These are phyloP conservation scores for Platalea minor DNA, from an alignment of 2,797 vertebrate species.

Conservation along the genomic window DNA sequence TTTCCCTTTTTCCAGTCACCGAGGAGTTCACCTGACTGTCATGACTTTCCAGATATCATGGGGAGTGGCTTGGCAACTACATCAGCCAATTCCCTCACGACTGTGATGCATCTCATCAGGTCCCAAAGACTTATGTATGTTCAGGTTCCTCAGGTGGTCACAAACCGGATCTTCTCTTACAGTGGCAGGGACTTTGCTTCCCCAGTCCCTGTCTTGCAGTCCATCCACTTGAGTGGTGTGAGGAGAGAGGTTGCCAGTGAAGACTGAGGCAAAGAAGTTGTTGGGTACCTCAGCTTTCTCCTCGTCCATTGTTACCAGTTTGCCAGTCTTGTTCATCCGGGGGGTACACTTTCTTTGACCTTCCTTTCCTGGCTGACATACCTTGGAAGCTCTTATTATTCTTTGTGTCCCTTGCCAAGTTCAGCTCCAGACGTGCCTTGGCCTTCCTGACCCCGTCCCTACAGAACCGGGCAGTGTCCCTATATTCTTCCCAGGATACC, in stretches of 20 bases:
- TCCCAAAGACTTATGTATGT: neutral
- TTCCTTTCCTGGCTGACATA: neutral
- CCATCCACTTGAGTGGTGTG: too few species aligned
- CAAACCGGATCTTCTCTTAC: neutral
- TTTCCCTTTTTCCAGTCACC: too few species aligned
- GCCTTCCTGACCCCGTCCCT: neutral
- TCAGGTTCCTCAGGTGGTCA: neutral
- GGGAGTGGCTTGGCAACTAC: too few species aligned
- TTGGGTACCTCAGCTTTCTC: neutral
- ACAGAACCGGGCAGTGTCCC: rapidly evolving
- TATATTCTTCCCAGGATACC: neutral
- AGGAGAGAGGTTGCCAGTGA: neutral
- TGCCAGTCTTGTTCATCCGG: neutral
- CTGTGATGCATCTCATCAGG: too few species aligned
- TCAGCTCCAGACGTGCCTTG: neutral
- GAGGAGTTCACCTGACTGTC: too few species aligned
- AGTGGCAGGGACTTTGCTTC: neutral
- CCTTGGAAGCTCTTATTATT: too few species aligned
- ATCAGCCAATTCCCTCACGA: too few species aligned
- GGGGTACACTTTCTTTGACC: neutral
- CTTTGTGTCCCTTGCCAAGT: too few species aligned
- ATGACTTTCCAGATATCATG: too few species aligned
- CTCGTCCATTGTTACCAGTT: neutral
- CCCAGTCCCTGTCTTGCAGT: neutral
- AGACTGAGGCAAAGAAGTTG: neutral